phyloP scores from a whole-genome alignment of 2,888 invertebrate genomes.

The Patella depressa region DNA sequence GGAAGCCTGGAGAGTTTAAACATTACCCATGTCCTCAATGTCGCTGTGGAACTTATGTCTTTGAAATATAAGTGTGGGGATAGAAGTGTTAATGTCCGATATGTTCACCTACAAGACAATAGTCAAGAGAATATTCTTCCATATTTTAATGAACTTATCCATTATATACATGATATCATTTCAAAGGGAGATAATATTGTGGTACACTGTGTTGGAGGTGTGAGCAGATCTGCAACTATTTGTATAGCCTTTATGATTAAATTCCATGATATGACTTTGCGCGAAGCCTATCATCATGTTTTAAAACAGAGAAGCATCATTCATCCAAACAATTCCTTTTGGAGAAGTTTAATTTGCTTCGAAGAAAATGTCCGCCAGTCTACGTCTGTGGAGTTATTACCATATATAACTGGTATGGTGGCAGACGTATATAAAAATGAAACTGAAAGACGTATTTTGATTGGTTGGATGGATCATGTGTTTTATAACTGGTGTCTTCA shows the following conservation, averaged over 20 bases:
- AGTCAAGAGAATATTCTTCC: slow-evolving; percentile 44
- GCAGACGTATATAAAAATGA: slow-evolving; percentile 40
- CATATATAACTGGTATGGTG: slow-evolving; percentile 44
- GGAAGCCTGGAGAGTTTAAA: slow-evolving; percentile 34
- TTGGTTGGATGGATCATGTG: slow-evolving; percentile 48
- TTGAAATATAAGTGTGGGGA: slow-evolving; percentile 40
- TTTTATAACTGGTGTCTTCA: slow-evolving; percentile 37
- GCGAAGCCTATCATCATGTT: slow-evolving; percentile 47
- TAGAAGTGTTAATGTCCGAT: slow-evolving; percentile 23
- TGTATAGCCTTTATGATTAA: slow-evolving; percentile 54
- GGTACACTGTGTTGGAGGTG: slow-evolving; percentile 57
- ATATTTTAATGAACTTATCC: slow-evolving; percentile 48
- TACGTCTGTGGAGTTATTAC: slow-evolving; percentile 48
- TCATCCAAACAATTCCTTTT: slow-evolving; percentile 53
- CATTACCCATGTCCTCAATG: slow-evolving; percentile 53
- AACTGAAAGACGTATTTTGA: slow-evolving; percentile 37
- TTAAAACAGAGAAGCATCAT: slow-evolving; percentile 43
- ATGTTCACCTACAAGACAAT: slow-evolving; percentile 47
- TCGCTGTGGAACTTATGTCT: slow-evolving; percentile 47
- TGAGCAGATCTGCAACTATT: slow-evolving; percentile 57
- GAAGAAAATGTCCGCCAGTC: slow-evolving; percentile 41
- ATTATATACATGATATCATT: slow-evolving; percentile 41
- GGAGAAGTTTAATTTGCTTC: slow-evolving; percentile 47
- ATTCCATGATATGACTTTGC: slow-evolving; percentile 40
- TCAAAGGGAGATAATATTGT: slow-evolving; percentile 41